These are phyloP conservation scores for Varanus komodoensis DNA, from an alignment of 2,113 vertebrate species.

Conservation along the genomic window DNA sequence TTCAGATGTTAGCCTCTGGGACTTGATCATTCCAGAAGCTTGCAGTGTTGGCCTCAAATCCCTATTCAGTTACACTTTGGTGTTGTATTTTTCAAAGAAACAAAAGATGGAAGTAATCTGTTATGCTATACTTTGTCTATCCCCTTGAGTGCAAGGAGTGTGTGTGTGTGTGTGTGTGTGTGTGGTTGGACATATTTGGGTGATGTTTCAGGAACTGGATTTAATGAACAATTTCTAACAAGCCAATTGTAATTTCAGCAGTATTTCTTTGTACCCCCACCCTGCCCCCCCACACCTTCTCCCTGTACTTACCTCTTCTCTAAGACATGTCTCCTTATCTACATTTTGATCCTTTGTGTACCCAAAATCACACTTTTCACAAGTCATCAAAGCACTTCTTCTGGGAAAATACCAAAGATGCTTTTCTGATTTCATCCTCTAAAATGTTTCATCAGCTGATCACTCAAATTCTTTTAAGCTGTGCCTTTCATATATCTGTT, in stretches of 20 bases:
- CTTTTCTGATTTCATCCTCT: slow-evolving; percentile 14
- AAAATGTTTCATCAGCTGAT: not conserved
- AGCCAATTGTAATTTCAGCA: slow-evolving; percentile 11
- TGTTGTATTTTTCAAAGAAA: slow-evolving; percentile 3
- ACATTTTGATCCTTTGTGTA: slow-evolving; percentile 22
- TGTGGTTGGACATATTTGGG: not conserved
- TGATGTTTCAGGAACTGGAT: not conserved
- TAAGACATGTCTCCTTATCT: slow-evolving; percentile 6
- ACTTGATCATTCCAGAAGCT: slow-evolving; percentile 15
- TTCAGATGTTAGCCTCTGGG: slow-evolving; percentile 8
- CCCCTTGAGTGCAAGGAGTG: slow-evolving; percentile 3
- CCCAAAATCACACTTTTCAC: slow-evolving; percentile 15
- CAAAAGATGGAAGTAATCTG: slow-evolving; percentile 21
- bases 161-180: not conserved
- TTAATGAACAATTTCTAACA: slow-evolving; percentile 17
- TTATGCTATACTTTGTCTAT: not conserved
- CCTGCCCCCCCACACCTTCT: not conserved
- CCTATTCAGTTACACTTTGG: not conserved
- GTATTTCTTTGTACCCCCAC: not conserved
- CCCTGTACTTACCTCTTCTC: not conserved
- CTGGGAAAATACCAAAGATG: slow-evolving; percentile 10
- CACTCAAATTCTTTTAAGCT: not conserved
- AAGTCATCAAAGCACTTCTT: slow-evolving; percentile 7
- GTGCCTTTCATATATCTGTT: not conserved
- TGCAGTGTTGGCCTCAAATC: slow-evolving; percentile 8